Evolutionary conservation across 2,797 vertebrate species (phyloP), one percentile per base, ranked within the genome.

Genomic region (Rhinogobio ventralis): DNA sequence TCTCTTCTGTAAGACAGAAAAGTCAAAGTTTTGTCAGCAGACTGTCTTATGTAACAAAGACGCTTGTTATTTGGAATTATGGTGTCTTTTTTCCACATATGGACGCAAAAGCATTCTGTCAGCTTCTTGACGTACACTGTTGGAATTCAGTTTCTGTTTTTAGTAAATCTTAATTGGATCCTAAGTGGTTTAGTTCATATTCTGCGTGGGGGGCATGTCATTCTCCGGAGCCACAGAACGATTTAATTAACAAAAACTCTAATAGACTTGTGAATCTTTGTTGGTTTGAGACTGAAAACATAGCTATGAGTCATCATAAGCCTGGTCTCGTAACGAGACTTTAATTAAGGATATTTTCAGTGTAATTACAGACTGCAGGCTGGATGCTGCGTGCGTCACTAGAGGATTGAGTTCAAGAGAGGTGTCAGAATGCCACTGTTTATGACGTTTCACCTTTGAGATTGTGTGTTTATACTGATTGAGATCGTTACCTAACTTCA

Each of bases 271-370:
- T 51, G 28, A 73, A 85, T 83, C 46, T 55, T 64, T 62, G 36
- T 72, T 78, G 66, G 39, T 57, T 60, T 53, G 51, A 55, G 53
- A 30, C 28, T 49, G 51, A 30, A 68, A 39, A 68, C 42, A 30
- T 42, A 78, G 30, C 39, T 55, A 2, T 82, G 81, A 69, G 73
- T 83, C 81, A 82, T 49, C 30, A 15, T 53, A 83, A 73, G 76
- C 30, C 28, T 64, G 25, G 30, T 68, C 62, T 71, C 14, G 8
- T 73, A 62, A 57, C 17, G 23, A 68, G 73, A 71, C 30, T 46
- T 71, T 87, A 81, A 81, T 78, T 78, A 64, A 42, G 53, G 46
- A 17, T 85, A 83, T 87, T 85, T 83, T 83, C 60, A 76, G 73
- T 23, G 36, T 78, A 83, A 87, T 85, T 85, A 42, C 30, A 74